Base-by-base conservation (phyloP, 2,113 vertebrate genomes). In the Vanacampus margaritifer region DNA sequence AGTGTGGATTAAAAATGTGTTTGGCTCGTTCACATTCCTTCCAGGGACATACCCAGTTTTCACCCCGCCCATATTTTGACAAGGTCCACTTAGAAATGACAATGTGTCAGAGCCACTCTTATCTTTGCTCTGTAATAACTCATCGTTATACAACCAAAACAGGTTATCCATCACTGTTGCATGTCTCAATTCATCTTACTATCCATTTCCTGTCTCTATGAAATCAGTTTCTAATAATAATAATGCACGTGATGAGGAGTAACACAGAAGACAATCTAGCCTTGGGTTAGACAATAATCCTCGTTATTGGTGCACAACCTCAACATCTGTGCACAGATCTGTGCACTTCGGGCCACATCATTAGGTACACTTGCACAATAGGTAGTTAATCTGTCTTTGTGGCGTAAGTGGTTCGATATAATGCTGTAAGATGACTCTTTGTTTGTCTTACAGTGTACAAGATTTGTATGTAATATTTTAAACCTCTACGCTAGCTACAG, bases 311-410 rank as follows among this genome's bases (percentile, higher is more conserved):
- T 77, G 61, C 74, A 64, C 71, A 69, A 45, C 59, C 17, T 28
- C 53, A 75, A 65, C 77, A 85, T 87, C 78, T 86, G 83, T 59
- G 64, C 4, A 61, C 64, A 32, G 63, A 3, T n/a, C n/a, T n/a
- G n/a, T n/a, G n/a, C n/a, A n/a, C n/a, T n/a, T n/a, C n/a, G n/a
- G n/a, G n/a, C n/a, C n/a, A n/a, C 32, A 60, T 39, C 19, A 39
- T 23, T 60, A 23, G 11, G 36, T n/a, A 57, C 80, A 78, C 71
- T 77, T 82, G 64, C 67, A 39, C 35, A 39, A 39, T 45, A 45
- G n/a, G n/a, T n/a, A n/a, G n/a, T n/a, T n/a, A n/a, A n/a, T n/a
- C n/a, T n/a, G n/a, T n/a, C n/a, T n/a, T n/a, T n/a, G n/a, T n/a
- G n/a, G n/a, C n/a, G n/a, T n/a, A n/a, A n/a, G n/a, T n/a, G n/a